These are phyloP conservation scores for Rousettus leschenaultii DNA, from an alignment of 2,113 vertebrate genomes.

Conservation along the genomic window DNA sequence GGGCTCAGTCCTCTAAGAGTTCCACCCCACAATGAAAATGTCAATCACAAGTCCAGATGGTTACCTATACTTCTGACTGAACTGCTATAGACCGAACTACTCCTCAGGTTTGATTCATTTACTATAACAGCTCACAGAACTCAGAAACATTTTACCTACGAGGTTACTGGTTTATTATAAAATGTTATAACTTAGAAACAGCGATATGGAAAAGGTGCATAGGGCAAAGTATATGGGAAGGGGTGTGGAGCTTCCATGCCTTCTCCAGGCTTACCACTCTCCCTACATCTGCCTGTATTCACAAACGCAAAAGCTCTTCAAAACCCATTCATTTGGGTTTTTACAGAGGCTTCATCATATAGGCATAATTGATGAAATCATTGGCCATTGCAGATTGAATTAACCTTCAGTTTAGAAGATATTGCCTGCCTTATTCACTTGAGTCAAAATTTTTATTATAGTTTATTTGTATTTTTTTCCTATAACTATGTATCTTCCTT, in stretches of 20 bases:
- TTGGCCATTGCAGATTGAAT: not conserved
- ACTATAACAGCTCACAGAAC: not conserved
- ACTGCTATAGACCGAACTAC: not conserved
- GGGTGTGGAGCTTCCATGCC: too few relatives aligned
- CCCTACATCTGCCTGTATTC: rapidly evolving
- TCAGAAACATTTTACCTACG: not conserved
- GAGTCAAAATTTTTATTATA: not conserved
- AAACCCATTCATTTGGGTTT: not conserved
- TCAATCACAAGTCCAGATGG: not conserved
- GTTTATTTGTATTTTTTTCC: not conserved
- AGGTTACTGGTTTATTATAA: not conserved
- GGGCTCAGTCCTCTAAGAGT: not conserved
- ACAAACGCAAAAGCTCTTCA: not conserved
- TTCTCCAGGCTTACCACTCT: too few relatives aligned
- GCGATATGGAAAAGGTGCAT: not conserved
- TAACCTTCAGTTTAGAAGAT: not conserved
- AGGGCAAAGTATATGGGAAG: not conserved
- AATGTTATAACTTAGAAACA: not conserved
- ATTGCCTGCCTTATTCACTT: not conserved
- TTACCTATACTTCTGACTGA: not conserved
- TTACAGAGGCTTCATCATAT: not conserved
- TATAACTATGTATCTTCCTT: not conserved
- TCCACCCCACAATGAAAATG: not conserved
- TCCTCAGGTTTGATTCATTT: not conserved
- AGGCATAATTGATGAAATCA: not conserved